Evolutionary conservation across 2,888 invertebrate species (phyloP).

Genomic region (Polydrusus cervinus): DNA sequence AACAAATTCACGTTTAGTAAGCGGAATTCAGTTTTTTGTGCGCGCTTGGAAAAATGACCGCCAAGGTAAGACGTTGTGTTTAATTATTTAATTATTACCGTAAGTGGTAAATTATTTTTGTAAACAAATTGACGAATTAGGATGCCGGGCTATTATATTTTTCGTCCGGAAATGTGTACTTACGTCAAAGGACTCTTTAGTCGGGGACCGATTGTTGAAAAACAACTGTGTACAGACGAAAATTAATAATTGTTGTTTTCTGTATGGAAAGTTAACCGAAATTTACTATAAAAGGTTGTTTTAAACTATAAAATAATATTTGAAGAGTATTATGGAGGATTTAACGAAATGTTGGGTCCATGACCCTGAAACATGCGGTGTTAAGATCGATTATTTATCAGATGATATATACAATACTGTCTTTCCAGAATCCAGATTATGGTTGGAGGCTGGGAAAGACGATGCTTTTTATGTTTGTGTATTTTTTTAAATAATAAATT

Average conservation of each 20-base stretch:
- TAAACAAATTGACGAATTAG: constrained; percentile 4
- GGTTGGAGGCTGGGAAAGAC: no score
- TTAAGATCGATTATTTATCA: constrained; percentile 13
- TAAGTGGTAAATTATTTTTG: constrained; percentile 2
- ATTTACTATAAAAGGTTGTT: not conserved
- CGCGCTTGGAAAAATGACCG: constrained; percentile 38
- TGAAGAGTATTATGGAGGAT: no score
- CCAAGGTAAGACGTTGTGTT: constrained; percentile 42
- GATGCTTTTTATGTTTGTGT: no score
- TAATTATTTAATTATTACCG: constrained; percentile 10
- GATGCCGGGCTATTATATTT: not conserved
- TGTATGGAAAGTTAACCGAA: no score
- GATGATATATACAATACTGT: not conserved
- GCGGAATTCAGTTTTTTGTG: constrained; percentile 37
- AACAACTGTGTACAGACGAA: not conserved
- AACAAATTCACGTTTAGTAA: constrained; percentile 31
- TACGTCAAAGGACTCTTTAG: constrained; percentile 6
- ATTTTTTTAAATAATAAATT: no score
- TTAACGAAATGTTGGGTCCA: constrained; percentile 3
- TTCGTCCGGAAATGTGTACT: constrained; percentile 9
- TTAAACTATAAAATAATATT: no score
- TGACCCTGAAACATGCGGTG: constrained; percentile 12
- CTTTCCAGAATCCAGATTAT: not conserved
- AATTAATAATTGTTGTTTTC: not conserved
- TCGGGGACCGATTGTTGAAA: constrained; percentile 18